Conservation (phyloP, 1,140 invertebrate genomes). For the Aphelinus atriplicis region DNA sequence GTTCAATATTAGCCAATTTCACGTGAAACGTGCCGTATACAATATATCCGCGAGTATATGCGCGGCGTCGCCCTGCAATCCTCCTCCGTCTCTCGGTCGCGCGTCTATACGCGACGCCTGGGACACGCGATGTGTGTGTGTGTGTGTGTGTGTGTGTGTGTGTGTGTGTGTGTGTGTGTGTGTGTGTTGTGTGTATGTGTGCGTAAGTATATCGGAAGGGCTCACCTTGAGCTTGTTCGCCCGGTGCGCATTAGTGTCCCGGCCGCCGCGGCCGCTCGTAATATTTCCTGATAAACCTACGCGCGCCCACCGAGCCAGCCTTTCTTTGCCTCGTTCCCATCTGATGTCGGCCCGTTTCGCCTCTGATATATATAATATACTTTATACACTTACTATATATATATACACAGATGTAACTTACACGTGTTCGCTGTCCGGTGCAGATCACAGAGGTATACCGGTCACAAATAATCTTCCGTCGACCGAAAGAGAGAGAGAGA, state of each 20-base stretch:
- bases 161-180: too few relatives aligned
- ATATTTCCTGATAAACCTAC: conserved; percentile 62
- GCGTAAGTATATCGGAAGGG: conserved; percentile 53
- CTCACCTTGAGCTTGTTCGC: conserved; percentile 46
- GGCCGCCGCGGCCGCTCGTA: conserved; percentile 47
- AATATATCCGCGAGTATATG: neutral
- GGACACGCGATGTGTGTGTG: conserved; percentile 44
- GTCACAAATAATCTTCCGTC: too few relatives aligned
- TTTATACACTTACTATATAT: neutral
- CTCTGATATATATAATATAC: neutral
- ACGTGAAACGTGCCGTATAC: conserved; percentile 42
- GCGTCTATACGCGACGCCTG: conserved; percentile 57
- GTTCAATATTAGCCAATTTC: too few relatives aligned
- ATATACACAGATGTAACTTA: neutral
- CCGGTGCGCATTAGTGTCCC: conserved; percentile 31
- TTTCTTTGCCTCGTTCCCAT: too few relatives aligned
- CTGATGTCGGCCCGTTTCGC: neutral
- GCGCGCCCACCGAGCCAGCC: neutral
- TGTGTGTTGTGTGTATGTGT: too few relatives aligned
- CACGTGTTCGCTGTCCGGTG: too few relatives aligned
- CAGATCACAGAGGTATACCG: too few relatives aligned
- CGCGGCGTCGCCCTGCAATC: neutral
- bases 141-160: too few relatives aligned
- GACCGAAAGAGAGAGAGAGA: too few relatives aligned
- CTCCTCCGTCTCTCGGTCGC: conserved; percentile 36